Evolutionary conservation across 37 sponge, comb jelly and placozoan genomes (phyloP).

Genomic region (Amphimedon queenslandica): DNA sequence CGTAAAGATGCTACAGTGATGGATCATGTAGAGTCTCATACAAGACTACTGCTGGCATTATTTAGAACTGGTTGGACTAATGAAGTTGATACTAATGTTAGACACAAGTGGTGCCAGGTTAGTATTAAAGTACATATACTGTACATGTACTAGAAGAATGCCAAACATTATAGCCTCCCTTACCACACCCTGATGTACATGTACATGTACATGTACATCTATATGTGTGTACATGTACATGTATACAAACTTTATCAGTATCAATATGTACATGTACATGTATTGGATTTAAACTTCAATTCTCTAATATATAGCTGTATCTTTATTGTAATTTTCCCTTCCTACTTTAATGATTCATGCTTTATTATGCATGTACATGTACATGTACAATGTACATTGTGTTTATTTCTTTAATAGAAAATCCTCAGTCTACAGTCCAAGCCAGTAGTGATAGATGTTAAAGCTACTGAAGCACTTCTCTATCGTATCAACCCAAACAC

Average conservation of each 20-base stretch:
- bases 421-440: not conserved
- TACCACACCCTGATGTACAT: not conserved
- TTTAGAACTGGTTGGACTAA: conserved; percentile 19
- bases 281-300: no score
- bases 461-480: conserved; percentile 39
- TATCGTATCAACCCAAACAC: conserved; percentile 71
- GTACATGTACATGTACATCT: not conserved
- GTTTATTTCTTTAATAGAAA: conserved; percentile 2
- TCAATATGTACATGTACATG: no score
- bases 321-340: no score
- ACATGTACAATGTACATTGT: not conserved
- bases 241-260: no score
- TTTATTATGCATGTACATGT: no score
- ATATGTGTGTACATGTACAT: not conserved
- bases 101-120: not conserved
- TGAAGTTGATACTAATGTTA: not conserved
- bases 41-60: conserved; percentile 28
- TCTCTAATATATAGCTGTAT: no score
- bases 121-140: not conserved
- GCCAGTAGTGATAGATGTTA: not conserved
- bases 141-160: not conserved
- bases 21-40: conserved; percentile 29
- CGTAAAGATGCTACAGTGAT: not conserved
- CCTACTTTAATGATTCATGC: no score
- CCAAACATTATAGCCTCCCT: no score